phyloP scores from a whole-genome alignment of 2,888 invertebrate species.

The Leptothorax acervorum region DNA sequence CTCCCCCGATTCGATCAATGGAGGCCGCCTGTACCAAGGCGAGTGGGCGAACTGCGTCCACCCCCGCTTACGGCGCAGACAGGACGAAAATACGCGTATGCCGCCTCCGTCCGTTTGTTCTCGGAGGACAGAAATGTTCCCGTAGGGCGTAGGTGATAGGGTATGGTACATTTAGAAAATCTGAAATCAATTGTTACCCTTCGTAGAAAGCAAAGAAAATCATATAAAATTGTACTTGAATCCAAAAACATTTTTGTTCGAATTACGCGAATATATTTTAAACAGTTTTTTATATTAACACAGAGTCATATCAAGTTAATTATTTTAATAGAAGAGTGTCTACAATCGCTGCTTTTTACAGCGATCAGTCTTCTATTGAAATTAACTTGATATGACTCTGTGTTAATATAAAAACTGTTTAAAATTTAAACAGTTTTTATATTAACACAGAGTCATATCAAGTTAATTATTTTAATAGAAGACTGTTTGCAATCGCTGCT shows the following conservation, averaged over 20 bases:
- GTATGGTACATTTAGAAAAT: background rate
- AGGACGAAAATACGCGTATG: constrained; percentile 21
- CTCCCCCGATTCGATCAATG: constrained; percentile 76
- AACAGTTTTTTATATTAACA: background rate
- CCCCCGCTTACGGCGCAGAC: constrained; percentile 38
- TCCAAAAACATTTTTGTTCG: no score
- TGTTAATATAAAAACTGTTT: no score
- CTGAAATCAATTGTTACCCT: background rate
- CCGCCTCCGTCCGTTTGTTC: background rate
- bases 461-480: no score
- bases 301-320: background rate
- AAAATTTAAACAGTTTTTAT: no score
- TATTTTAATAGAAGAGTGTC: background rate
- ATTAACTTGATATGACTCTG: no score
- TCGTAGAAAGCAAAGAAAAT: background rate
- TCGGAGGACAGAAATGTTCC: background rate
- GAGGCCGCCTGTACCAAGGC: constrained; percentile 71
- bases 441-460: no score
- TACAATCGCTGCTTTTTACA: background rate
- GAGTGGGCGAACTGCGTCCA: constrained; percentile 58
- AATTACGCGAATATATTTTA: no score
- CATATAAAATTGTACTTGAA: background rate
- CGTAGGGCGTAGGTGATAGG: no score
- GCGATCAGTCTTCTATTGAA: no score
- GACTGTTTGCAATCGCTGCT: no score